Percentiles rank a stretch among this genome's conserved stretches.
Evolutionary conservation across 2,113 vertebrate genomes (phyloP).

Genomic region (Cebidichthys violaceus): DNA sequence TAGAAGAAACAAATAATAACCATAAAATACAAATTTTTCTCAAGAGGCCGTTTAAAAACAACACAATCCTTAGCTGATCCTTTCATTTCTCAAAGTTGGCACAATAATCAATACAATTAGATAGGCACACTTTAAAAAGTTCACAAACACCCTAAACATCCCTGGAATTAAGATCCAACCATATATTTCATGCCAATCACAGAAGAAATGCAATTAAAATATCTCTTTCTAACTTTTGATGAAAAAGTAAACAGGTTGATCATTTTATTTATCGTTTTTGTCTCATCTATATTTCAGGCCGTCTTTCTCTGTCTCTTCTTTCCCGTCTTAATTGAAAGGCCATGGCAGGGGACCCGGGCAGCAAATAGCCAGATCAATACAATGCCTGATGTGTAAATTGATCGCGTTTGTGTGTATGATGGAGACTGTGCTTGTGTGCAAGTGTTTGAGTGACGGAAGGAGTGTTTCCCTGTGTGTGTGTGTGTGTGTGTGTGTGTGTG

Average conservation of each 20-base stretch:
- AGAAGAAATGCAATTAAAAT: not conserved
- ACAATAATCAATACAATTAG: conserved; percentile 11
- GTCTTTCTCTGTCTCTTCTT: conserved; percentile 51
- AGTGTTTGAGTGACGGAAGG: conserved; percentile 57
- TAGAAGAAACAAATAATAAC: not conserved
- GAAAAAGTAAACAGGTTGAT: conserved; percentile 27
- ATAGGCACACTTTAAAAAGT: not conserved
- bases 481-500: conserved; percentile 30
- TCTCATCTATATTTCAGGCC: conserved; percentile 62
- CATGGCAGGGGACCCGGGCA: conserved; percentile 74
- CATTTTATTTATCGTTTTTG: conserved; percentile 28
- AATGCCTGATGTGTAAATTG: conserved; percentile 77
- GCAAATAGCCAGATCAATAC: conserved; percentile 80
- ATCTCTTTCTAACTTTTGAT: conserved; percentile 10
- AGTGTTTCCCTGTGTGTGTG: conserved; percentile 2
- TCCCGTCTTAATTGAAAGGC: conserved; percentile 77
- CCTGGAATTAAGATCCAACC: not conserved
- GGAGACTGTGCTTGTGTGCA: conserved; percentile 24
- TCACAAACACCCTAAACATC: not conserved
- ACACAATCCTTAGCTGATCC: not conserved
- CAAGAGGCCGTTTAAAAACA: not conserved
- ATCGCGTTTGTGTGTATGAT: conserved; percentile 63
- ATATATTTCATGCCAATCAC: not conserved
- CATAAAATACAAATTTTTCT: not conserved
- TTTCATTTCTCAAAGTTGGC: conserved; percentile 1